A percentile compares a stretch with the other conserved stretches of the same genome.
Conservation (phyloP, 2,888 invertebrate species). For the Chaitophorus viminalis region DNA sequence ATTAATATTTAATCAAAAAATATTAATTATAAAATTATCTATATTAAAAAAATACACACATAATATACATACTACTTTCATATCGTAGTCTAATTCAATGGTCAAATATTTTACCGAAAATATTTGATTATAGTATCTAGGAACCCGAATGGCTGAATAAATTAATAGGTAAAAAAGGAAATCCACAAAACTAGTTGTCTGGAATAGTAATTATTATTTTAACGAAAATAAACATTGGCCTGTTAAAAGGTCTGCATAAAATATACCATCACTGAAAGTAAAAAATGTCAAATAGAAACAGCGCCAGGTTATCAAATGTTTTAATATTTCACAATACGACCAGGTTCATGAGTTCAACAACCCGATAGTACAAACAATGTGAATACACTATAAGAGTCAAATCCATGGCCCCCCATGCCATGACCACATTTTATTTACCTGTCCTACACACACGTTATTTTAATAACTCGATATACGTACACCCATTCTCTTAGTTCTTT, state of each 20-base stretch:
- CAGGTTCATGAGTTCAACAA: slow-evolving; percentile 50
- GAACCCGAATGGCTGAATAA: neutral
- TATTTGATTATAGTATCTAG: neutral
- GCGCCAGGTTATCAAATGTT: slow-evolving; percentile 14
- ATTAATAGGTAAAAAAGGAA: neutral
- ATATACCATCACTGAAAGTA: neutral
- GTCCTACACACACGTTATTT: slow-evolving; percentile 43
- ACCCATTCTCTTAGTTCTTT: neutral
- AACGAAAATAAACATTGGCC: neutral
- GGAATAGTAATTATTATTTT: neutral
- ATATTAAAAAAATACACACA: too few species aligned
- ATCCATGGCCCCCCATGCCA: slow-evolving; percentile 22
- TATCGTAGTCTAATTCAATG: neutral
- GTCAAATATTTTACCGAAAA: neutral
- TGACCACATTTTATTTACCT: slow-evolving; percentile 50
- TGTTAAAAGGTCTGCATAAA: too few species aligned
- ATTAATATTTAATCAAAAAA: too few species aligned
- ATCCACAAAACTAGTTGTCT: neutral
- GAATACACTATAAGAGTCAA: slow-evolving; percentile 24
- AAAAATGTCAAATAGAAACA: slow-evolving; percentile 11
- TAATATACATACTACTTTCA: too few species aligned
- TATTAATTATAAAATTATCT: too few species aligned
- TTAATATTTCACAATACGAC: slow-evolving; percentile 6
- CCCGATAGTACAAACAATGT: slow-evolving; percentile 28
- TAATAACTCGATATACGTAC: slow-evolving; percentile 19